Conservation (phyloP, 2,888 invertebrate genomes). For the Gonocerus acuteangulatus region DNA sequence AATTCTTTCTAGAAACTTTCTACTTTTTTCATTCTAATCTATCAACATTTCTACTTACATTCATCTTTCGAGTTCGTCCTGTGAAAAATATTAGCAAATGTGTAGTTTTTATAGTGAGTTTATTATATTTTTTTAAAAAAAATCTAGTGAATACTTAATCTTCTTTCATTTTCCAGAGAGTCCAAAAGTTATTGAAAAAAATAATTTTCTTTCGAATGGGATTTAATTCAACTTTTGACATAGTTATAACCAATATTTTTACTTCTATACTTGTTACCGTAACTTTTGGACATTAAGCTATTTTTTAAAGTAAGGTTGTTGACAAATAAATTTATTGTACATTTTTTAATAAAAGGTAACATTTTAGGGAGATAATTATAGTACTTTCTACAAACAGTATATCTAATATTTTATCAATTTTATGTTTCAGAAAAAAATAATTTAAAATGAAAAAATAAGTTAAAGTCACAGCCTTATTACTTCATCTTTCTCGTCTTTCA, state of each 20-base stretch:
- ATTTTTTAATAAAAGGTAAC: too few relatives aligned
- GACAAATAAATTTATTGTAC: background rate
- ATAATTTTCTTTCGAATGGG: background rate
- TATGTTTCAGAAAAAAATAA: too few relatives aligned
- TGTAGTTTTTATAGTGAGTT: background rate
- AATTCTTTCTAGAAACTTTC: constrained; percentile 5
- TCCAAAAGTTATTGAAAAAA: constrained; percentile 6
- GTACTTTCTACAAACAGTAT: too few relatives aligned
- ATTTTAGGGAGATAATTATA: too few relatives aligned
- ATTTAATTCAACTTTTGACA: background rate
- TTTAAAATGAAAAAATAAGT: too few relatives aligned
- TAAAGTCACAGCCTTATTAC: constrained; percentile 20
- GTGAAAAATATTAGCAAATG: background rate
- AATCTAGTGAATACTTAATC: background rate
- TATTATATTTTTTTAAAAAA: background rate
- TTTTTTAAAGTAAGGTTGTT: constrained; percentile 22
- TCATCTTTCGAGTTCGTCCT: background rate
- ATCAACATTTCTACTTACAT: background rate
- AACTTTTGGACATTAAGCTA: constrained; percentile 26
- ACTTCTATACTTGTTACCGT: too few relatives aligned
- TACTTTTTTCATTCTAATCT: constrained; percentile 5
- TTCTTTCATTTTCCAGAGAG: background rate
- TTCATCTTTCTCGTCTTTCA: constrained; percentile 19
- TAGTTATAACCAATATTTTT: too few relatives aligned
- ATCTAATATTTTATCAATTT: too few relatives aligned